Evolutionary conservation across 2,797 vertebrate species (phyloP).

Genomic region (Malurus leucopterus): DNA sequence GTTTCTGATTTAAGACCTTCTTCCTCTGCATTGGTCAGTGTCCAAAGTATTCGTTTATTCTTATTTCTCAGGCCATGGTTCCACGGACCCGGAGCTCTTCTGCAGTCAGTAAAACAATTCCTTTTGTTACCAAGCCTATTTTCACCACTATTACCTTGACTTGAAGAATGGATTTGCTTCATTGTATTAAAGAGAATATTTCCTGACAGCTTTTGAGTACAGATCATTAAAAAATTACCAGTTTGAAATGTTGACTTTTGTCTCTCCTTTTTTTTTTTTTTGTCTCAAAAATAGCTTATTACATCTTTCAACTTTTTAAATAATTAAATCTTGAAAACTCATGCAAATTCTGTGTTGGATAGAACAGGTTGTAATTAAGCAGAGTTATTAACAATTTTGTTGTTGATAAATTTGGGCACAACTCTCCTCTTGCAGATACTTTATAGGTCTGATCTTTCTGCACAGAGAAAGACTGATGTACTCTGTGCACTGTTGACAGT

Average conservation of each 20-base stretch:
- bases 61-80: not conserved
- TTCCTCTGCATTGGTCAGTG: not conserved
- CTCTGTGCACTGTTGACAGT: not conserved
- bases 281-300: slow-evolving; percentile 42
- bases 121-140: slow-evolving; percentile 17
- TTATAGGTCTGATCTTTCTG: slow-evolving; percentile 6
- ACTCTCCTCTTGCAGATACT: not conserved
- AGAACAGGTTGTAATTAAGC: slow-evolving; percentile 49
- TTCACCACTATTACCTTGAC: not conserved
- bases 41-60: not conserved
- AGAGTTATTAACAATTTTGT: slow-evolving; percentile 37
- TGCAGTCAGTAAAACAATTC: slow-evolving; percentile 10
- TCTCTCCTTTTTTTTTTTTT: slow-evolving; percentile 18
- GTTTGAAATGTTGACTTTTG: slow-evolving; percentile 59
- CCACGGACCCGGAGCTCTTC: not conserved
- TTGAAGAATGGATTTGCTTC: slow-evolving; percentile 24
- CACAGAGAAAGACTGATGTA: not conserved
- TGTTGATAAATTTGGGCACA: slow-evolving; percentile 38
- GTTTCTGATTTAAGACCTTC: not conserved
- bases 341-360: slow-evolving; percentile 19
- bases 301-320: slow-evolving; percentile 53
- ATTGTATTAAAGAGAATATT: slow-evolving; percentile 48
- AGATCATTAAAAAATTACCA: slow-evolving; percentile 51
- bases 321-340: slow-evolving; percentile 52
- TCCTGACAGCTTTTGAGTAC: slow-evolving; percentile 55